Evolutionary conservation across 2,113 vertebrate species (phyloP).

Genomic region (Panthera uncia): DNA sequence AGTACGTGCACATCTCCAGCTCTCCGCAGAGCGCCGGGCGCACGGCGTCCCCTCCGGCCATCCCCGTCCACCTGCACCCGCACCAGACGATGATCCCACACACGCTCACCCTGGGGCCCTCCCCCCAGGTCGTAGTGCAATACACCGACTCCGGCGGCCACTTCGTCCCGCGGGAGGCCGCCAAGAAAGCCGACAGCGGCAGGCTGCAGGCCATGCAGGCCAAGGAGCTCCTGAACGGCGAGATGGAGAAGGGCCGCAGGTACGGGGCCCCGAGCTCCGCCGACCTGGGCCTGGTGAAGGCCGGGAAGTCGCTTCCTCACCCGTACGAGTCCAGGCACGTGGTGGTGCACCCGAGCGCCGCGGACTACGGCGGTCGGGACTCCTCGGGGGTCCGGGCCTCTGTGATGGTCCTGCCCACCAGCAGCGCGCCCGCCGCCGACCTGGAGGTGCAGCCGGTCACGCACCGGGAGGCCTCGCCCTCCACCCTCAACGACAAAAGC

Average conservation of each 20-base stretch:
- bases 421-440: conserved; percentile 88
- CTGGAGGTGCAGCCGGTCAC: conserved; percentile 85
- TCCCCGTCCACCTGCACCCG: conserved; percentile 91
- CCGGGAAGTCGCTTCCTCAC: conserved; percentile 87
- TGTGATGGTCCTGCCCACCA: conserved; percentile 95
- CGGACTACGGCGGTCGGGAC: conserved; percentile 91
- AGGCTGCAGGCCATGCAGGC: conserved; percentile 85
- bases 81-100: conserved; percentile 93
- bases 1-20: conserved; percentile 95
- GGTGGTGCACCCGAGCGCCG: conserved; percentile 88
- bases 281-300: conserved; percentile 86
- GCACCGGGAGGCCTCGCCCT: conserved; percentile 87
- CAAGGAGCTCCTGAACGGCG: conserved; percentile 95
- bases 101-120: conserved; percentile 89
- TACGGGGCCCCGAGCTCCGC: conserved; percentile 82
- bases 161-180: conserved; percentile 82
- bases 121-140: conserved; percentile 93
- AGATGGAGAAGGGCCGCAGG: conserved; percentile 92
- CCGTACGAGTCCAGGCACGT: conserved; percentile 93
- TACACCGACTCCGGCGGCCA: conserved; percentile 89
- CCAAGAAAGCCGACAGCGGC: conserved; percentile 90
- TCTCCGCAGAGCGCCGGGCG: conserved; percentile 90
- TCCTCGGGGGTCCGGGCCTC: conserved; percentile 90
- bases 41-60: conserved; percentile 88
- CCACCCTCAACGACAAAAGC: conserved; percentile 89